Conservation (phyloP, 2,113 vertebrate species). For the Lepidothrix coronata region DNA sequence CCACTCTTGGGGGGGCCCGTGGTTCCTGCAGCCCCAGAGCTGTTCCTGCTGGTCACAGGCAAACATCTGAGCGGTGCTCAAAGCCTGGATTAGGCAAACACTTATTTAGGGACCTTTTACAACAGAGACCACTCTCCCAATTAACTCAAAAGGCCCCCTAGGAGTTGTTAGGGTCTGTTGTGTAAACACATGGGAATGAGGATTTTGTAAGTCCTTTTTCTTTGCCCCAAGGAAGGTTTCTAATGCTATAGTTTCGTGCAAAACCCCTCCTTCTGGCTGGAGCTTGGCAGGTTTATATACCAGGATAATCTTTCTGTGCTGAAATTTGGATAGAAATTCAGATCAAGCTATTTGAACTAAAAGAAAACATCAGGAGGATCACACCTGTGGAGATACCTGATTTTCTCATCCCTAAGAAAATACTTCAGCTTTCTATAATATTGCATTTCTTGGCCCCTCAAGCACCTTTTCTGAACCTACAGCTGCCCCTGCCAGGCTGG, state of each 20-base stretch:
- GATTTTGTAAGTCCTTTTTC: conserved; percentile 37
- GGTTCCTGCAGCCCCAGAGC: neutral
- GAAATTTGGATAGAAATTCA: neutral
- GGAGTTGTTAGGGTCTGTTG: conserved; percentile 59
- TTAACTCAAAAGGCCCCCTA: conserved; percentile 57
- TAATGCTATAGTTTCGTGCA: neutral
- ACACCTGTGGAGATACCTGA: no score
- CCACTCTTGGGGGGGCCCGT: fast-evolving
- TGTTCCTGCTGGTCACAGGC: neutral
- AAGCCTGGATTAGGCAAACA: conserved; percentile 61
- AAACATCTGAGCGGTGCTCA: neutral
- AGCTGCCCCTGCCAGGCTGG: no score
- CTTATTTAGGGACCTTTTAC: conserved; percentile 66
- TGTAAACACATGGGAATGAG: conserved; percentile 54
- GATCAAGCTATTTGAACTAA: no score
- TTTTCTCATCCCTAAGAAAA: no score
- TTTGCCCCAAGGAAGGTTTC: conserved; percentile 57
- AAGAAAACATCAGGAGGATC: no score
- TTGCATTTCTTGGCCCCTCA: no score
- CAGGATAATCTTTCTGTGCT: neutral
- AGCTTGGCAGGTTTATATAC: conserved; percentile 43
- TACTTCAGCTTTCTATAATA: no score
- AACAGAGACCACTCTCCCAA: conserved; percentile 62
- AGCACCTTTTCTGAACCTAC: no score
- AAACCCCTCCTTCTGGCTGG: neutral